Evolutionary conservation across 2,888 invertebrate genomes (phyloP), one percentile per base, ranked within the genome.

Genomic region (Tanypteryx hageni): DNA sequence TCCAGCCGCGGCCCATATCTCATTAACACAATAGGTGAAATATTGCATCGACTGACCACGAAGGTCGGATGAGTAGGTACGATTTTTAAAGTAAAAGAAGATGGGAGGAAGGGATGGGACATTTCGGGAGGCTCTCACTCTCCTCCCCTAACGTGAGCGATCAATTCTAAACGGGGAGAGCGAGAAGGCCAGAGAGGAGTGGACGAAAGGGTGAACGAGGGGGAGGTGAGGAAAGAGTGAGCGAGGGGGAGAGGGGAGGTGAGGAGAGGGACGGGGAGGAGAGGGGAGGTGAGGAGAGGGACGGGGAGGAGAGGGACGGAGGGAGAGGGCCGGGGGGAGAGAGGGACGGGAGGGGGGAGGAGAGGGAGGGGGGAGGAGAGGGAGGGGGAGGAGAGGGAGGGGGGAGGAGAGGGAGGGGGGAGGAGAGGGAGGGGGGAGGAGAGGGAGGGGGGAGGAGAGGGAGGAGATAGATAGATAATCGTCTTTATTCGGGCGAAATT

Each of bases 121-220:
- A 89, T 89, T 59, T 64, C 56, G 83, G 64, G n/a, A 64, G 61
- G 11, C 13, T 31, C 3, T 7, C 82, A 7, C 82, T 57, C 83
- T 83, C n/a, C 86, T 22, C 59, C 31, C 59, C 58, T 22, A 22
- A 59, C 89, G 89, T 89, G 44, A 27, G 89, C 95, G 95, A 95
- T 95, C 95, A 95, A 95, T 95, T 95, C 95, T 95, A 95, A 94
- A 94, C 95, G 94, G 94, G 94, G 92, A 92, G 68, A 92, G 76
- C 57, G 86, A 58, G 92, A 31, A n/a, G 58, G 84, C 57, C 58
- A 11, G 22, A 58, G 16, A 18, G 31, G 44, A 22, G 58, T 44
- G 22, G 58, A 61, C 14, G 68, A 9, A 31, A 31, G 59, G 68
- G 56, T 76, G 68, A 18, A 22, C 18, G 44, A 27, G 91, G 68